Percentiles rank a stretch among this genome's conserved stretches.
Conservation (phyloP, 2,888 invertebrate genomes). For the Paralinhomoeus sp. region DNA sequence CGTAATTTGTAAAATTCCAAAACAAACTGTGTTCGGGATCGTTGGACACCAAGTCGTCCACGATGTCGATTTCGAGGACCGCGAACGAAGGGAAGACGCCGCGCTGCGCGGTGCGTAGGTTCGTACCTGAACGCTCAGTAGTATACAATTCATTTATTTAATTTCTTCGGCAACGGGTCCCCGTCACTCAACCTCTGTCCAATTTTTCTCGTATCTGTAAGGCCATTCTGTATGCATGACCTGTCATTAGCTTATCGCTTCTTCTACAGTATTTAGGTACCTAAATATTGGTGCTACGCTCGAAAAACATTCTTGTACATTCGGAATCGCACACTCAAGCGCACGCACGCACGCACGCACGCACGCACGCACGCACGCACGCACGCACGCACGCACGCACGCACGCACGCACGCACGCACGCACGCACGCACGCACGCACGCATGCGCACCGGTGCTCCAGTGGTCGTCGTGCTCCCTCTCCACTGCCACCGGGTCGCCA, state of each 20-base stretch:
- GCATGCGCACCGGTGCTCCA: constrained; percentile 69
- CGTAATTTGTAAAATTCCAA: too few species aligned
- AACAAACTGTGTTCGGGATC: neutral
- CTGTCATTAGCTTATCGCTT: too few species aligned
- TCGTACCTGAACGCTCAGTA: constrained; percentile 45
- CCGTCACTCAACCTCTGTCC: too few species aligned
- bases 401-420: too few species aligned
- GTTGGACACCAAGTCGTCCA: constrained; percentile 43
- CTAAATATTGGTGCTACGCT: too few species aligned
- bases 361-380: constrained; percentile 8
- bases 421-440: neutral
- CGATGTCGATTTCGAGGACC: constrained; percentile 84
- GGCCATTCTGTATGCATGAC: too few species aligned
- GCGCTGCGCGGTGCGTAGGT: constrained; percentile 67
- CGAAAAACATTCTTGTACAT: too few species aligned
- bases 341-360: neutral
- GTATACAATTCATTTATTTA: neutral
- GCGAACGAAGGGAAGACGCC: constrained; percentile 93
- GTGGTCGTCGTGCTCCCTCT: constrained; percentile 63
- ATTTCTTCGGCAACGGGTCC: too few species aligned
- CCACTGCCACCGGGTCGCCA: constrained; percentile 80
- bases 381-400: constrained; percentile 99
- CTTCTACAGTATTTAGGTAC: too few species aligned
- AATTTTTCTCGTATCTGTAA: too few species aligned
- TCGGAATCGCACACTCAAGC: too few species aligned